phyloP scores from a whole-genome alignment of 2,113 vertebrate species.

The Podarcis raffonei region DNA sequence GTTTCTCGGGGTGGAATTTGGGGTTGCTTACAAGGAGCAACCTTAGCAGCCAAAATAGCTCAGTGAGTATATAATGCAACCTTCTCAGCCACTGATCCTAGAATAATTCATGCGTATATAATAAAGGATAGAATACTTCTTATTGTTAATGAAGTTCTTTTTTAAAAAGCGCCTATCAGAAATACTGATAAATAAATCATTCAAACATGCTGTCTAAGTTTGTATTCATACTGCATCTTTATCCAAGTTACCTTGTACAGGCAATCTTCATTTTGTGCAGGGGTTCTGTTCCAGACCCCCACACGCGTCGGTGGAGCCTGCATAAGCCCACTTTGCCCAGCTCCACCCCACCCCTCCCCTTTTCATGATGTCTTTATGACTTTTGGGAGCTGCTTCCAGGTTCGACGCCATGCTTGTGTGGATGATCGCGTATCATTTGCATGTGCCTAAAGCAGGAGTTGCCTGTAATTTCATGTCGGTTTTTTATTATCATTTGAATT shows the following conservation, averaged over 20 bases:
- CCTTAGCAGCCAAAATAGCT: constrained; percentile 90
- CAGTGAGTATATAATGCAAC: constrained; percentile 81
- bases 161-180: background rate
- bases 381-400: too few relatives aligned
- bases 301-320: too few relatives aligned
- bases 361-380: too few relatives aligned
- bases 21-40: constrained; percentile 92
- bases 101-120: background rate
- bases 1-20: constrained; percentile 86
- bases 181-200: background rate
- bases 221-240: background rate
- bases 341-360: too few relatives aligned
- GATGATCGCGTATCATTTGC: too few relatives aligned
- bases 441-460: too few relatives aligned
- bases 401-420: too few relatives aligned
- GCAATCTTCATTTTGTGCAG: background rate
- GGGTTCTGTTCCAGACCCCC: too few relatives aligned
- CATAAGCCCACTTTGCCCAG: too few relatives aligned
- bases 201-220: background rate
- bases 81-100: background rate
- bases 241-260: background rate
- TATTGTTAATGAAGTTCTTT: background rate
- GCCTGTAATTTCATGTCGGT: too few relatives aligned
- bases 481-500: background rate
- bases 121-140: background rate